Evolutionary conservation across 2,888 invertebrate species (phyloP), one percentile per base, ranked within the genome.

Genomic region (Oscheius sp.): DNA sequence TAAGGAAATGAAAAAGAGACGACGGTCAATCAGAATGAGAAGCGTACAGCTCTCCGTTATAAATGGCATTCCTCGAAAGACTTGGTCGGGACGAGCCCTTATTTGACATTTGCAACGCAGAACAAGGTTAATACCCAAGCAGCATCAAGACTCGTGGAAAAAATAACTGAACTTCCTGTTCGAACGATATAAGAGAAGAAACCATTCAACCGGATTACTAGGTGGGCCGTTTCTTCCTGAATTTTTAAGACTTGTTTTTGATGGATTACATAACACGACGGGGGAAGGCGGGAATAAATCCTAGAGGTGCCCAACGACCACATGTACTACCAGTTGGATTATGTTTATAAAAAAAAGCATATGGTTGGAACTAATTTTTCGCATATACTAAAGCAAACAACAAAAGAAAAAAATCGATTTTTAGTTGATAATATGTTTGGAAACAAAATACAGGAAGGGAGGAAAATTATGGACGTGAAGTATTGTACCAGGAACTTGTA

Each of bases 81-180:
- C 32, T 54, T 54, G 32, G 33, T 32, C 33, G 33, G 54, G 54
- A 54, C 54, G 54, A 54, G 54, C 44, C 44, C 41, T 59, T 59
- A 59, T 59, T 59, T 59, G 59, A 59, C 59, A 59, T 59, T 59
- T 59, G 59, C 41, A 59, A 44, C 59, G 41, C 59, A 54, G 59
- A 59, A 59, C 59, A 59, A 44, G 59, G 59, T 59, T 59, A 59
- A 59, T 59, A 54, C 32, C 54, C 54, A 54, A 54, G 54, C 54
- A 54, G 54, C 30, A 38, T 22, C 36, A 38, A 28, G 30, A 24
- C 44, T 44, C 59, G n/a, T 6, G 22, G 41, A 36, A 57, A 47
- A 36, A 44, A 44, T 30, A 59, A 44, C n/a, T 59, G 44, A 24
- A 59, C 59, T 59, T 59, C 59, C 59, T 41, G 33, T 36, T 54